Evolutionary conservation across 2,113 vertebrate species (phyloP).

Genomic region (Isurus oxyrinchus): DNA sequence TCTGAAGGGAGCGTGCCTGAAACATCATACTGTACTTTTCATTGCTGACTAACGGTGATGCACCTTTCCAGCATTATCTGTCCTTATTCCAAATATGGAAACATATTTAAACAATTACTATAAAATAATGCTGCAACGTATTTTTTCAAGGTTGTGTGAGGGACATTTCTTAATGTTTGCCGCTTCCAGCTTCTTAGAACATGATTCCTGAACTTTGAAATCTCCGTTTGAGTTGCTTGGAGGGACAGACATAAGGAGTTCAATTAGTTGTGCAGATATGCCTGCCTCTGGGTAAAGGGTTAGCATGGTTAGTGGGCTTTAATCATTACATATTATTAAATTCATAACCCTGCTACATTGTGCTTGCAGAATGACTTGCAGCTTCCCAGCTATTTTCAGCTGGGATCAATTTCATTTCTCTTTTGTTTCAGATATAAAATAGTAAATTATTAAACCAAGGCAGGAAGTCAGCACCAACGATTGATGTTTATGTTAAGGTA

Average conservation of each 20-base stretch:
- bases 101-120: not conserved
- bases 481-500: conserved; percentile 25
- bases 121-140: not conserved
- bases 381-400: conserved; percentile 24
- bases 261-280: conserved; percentile 23
- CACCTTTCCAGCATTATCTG: not conserved
- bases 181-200: conserved; percentile 6
- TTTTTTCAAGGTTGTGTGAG: conserved; percentile 18
- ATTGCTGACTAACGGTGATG: not conserved
- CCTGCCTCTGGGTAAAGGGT: conserved; percentile 22
- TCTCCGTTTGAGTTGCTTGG: not conserved
- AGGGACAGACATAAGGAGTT: conserved; percentile 26
- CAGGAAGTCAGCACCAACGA: conserved; percentile 26
- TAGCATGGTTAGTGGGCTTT: conserved; percentile 23
- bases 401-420: conserved; percentile 31
- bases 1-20: not conserved
- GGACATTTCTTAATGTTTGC: conserved; percentile 14
- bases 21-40: not conserved
- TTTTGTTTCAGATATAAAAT: not conserved
- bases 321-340: conserved; percentile 34
- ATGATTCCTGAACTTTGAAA: conserved; percentile 22
- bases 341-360: conserved; percentile 21
- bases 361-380: not conserved
- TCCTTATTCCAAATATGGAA: not conserved
- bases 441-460: conserved; percentile 22